Base-by-base conservation (phyloP, 2,888 invertebrate genomes). In the Drosophila koepferae region DNA sequence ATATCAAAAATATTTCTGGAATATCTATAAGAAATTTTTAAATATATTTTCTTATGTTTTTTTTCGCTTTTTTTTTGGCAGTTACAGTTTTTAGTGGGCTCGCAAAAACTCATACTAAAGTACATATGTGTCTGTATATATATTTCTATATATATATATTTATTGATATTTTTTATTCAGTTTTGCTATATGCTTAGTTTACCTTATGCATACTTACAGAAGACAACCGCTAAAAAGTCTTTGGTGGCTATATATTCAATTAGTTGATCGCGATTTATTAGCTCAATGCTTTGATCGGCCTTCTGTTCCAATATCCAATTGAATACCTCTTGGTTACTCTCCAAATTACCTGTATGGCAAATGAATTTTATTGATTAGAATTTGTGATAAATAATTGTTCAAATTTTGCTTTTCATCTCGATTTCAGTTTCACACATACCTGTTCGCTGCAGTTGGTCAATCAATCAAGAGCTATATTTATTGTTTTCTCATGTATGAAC, bases 221-320 rank as follows among this genome's bases (percentile, higher is more conserved):
- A 98, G 74, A 98, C 94, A 63, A 98, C 97, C 53, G 98, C 98
- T 90, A 98, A 94, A 94, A 98, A 98, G 93, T 98, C 98, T 93
- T 97, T 97, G 40, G 96, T 96, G 90, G 96, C 97, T 84, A 98
- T 97, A 93, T 97, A 97, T 90, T 97, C 96, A 91, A 95, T 95
- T 48, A 98, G 94, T 87, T 95, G 95, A 58, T 97, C 97, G 87
- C 98, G 95, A 90, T 97, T 96, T 75, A 98, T 97, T 92, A 97
- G 97, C 92, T 97, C 97, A 82, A 98, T 97, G 91, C 97, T 98
- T 92, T 97, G 97, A 92, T 98, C 98, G 92, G 96, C 96, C 92
- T 98, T 97, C 92, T 98, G 98, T 92, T 96, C 96, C 69, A 97
- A 95, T 95, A 98, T 97, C 98, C 98, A 98, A 86, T 97, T 96